Percentiles rank a stretch among this genome's conserved stretches.
These are phyloP conservation scores for Motacilla tschutschensis DNA, from an alignment of 2,113 vertebrate species.

Conservation along the genomic window DNA sequence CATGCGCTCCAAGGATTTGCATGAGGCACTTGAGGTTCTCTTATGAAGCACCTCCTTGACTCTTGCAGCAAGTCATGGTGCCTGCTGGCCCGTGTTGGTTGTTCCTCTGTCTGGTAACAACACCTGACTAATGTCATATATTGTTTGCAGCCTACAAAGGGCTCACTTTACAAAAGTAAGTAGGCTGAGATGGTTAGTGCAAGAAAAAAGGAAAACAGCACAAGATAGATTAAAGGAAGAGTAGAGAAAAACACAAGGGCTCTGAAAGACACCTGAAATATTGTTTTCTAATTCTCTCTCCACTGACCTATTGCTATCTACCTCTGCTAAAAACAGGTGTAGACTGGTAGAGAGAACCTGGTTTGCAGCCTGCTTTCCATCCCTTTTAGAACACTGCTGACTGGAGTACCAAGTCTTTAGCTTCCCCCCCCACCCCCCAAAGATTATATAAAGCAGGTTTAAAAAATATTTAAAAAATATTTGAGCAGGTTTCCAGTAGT, in stretches of 20 bases:
- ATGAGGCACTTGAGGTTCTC: neutral
- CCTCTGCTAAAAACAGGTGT: neutral
- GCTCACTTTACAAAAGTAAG: neutral
- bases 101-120: neutral
- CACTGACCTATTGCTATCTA: neutral
- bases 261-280: neutral
- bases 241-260: neutral
- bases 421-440: accelerated
- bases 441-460: neutral
- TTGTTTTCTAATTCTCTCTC: neutral
- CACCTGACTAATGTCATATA: neutral
- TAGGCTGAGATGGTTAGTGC: neutral
- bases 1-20: neutral
- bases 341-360: neutral
- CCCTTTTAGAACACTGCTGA: neutral
- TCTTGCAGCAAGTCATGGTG: neutral
- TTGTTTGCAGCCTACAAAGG: neutral
- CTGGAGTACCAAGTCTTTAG: neutral
- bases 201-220: neutral
- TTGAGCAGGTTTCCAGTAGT: neutral
- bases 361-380: neutral
- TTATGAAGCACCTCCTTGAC: neutral
- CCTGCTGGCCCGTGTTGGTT: neutral
- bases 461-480: neutral
- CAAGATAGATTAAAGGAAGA: neutral